Evolutionary conservation across 2,797 vertebrate species (phyloP).

Genomic region (Rhodeus uyekii): DNA sequence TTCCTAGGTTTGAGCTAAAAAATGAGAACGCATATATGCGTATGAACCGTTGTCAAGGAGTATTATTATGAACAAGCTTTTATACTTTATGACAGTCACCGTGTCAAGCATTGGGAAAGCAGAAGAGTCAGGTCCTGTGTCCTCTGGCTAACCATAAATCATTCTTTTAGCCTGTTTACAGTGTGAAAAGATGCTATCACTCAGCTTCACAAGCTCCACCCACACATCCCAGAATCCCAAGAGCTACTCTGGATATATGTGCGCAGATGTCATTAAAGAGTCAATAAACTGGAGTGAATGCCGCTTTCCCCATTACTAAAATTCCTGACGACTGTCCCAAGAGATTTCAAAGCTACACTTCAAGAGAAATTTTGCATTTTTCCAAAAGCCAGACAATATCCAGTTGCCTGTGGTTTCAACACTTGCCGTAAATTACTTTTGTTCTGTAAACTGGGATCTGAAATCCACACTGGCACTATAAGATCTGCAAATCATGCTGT

Average conservation of each 20-base stretch:
- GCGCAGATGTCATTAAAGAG: conserved; percentile 9
- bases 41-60: not conserved
- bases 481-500: not conserved
- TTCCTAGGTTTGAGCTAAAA: not conserved
- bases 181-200: conserved; percentile 10
- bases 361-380: not conserved
- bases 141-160: conserved; percentile 10
- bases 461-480: not conserved
- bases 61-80: not conserved
- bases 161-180: not conserved
- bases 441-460: not conserved
- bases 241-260: not conserved
- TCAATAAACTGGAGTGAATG: conserved; percentile 5
- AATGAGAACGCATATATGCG: not conserved
- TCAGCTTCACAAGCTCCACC: conserved; percentile 2
- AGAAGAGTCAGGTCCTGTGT: not conserved
- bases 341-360: conserved; percentile 19
- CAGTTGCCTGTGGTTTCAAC: conserved; percentile 19
- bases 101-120: not conserved
- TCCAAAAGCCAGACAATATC: conserved; percentile 13
- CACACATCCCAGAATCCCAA: conserved; percentile 5
- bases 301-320: conserved; percentile 14
- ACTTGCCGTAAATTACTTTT: conserved; percentile 8
- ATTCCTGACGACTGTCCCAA: not conserved
- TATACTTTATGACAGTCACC: not conserved